A percentile compares a stretch with the other conserved stretches of the same genome.
Evolutionary conservation across 2,888 invertebrate species (phyloP).

Genomic region (Rhamnusium bicolor): DNA sequence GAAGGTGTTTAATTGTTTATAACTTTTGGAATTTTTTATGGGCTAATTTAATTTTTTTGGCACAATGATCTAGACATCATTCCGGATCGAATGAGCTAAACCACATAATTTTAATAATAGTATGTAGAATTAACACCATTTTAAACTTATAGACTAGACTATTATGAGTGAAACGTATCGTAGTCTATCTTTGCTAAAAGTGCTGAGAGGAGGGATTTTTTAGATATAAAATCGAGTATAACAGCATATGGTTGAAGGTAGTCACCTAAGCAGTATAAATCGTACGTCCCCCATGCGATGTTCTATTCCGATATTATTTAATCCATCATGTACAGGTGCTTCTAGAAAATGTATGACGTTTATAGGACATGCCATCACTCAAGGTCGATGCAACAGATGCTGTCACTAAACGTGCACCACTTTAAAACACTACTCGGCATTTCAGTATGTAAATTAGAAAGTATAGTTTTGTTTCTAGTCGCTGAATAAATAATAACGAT

Average conservation of each 20-base stretch:
- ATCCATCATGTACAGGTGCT: constrained; percentile 22
- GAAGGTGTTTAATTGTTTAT: too few species aligned
- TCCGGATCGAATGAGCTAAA: too few species aligned
- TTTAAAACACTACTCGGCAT: neutral
- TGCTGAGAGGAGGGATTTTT: too few species aligned
- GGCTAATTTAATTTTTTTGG: too few species aligned
- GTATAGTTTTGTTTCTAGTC: neutral
- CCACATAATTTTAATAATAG: too few species aligned
- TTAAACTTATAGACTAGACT: too few species aligned
- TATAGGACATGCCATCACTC: constrained; percentile 18
- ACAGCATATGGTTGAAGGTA: neutral
- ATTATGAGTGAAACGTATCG: too few species aligned
- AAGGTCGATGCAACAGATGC: constrained; percentile 31
- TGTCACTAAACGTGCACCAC: constrained; percentile 1
- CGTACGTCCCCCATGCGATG: neutral
- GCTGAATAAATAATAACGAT: neutral
- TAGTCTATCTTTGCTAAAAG: too few species aligned
- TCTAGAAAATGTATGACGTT: constrained; percentile 19
- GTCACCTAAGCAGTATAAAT: neutral
- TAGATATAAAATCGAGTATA: neutral
- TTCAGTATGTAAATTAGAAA: neutral
- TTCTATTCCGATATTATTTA: neutral
- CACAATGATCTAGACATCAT: too few species aligned
- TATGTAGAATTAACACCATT: too few species aligned
- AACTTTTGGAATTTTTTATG: too few species aligned